Conservation (phyloP, 2,113 vertebrate species). For the Cyanistes caeruleus region DNA sequence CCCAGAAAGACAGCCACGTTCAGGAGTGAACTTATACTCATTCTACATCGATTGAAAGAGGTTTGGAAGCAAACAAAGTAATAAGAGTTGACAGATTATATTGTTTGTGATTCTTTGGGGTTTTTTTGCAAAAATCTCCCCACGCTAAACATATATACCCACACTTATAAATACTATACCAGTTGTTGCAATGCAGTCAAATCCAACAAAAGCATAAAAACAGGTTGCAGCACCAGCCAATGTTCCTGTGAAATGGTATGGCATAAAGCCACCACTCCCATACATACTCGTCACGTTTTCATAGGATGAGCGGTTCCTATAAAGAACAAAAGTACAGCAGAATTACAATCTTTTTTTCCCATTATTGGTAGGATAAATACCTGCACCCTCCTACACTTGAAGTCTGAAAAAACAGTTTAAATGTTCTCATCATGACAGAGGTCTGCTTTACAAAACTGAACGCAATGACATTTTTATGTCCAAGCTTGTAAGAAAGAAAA, state of each 20-base stretch:
- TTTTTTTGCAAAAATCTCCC: not conserved
- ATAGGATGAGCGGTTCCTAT: constrained; percentile 78
- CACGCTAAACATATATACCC: not conserved
- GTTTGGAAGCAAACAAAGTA: not conserved
- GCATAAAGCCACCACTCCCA: constrained; percentile 92
- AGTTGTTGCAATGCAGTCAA: constrained; percentile 98
- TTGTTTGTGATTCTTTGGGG: not conserved
- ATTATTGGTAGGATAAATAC: not conserved
- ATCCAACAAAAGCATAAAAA: constrained; percentile 98
- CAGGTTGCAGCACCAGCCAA: constrained; percentile 96
- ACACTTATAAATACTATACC: constrained; percentile 75
- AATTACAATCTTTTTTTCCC: not conserved
- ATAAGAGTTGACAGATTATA: not conserved
- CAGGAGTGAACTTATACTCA: not conserved
- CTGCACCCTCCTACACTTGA: not conserved
- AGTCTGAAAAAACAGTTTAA: not conserved
- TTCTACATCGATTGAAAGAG: not conserved
- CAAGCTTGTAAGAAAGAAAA: not conserved
- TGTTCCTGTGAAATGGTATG: constrained; percentile 90
- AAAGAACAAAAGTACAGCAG: constrained; percentile 13
- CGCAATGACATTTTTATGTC: not conserved
- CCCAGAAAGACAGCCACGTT: not conserved
- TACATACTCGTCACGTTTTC: constrained; percentile 88
- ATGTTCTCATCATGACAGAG: not conserved
- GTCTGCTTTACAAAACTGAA: not conserved